A percentile compares a stretch with the other conserved stretches of the same genome.
Conservation (phyloP, 2,888 invertebrate genomes). For the Furcula furcula region DNA sequence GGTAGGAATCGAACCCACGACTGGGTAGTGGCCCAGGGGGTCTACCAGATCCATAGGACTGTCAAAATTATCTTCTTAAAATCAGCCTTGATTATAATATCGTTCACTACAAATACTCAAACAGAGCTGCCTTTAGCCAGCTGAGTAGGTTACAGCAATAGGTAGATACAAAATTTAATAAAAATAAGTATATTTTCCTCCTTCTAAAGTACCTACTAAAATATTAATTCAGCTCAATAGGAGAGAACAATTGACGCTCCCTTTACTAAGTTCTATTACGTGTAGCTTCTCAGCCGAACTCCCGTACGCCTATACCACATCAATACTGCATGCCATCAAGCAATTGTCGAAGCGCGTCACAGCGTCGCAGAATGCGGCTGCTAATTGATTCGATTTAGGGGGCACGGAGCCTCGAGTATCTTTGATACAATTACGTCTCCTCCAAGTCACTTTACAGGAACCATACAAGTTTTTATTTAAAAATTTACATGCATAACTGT, state of each 20-base stretch:
- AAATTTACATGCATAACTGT: no score
- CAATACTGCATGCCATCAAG: conserved; percentile 25
- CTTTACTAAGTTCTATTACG: conserved; percentile 27
- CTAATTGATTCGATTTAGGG: conserved; percentile 52
- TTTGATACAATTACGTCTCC: conserved; percentile 39
- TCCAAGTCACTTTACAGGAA: conserved; percentile 20
- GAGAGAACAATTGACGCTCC: conserved; percentile 29
- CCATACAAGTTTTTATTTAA: conserved; percentile 32
- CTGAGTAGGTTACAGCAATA: no score
- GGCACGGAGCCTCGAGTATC: conserved; percentile 34
- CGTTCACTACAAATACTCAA: no score
- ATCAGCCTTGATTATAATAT: no score
- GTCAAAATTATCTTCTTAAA: no score
- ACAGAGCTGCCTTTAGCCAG: no score
- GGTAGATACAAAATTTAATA: no score
- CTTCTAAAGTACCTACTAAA: conserved; percentile 9
- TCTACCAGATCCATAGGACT: no score
- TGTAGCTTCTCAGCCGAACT: no score
- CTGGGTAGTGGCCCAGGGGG: no score
- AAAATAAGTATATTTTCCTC: no score
- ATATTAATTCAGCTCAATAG: conserved; percentile 36
- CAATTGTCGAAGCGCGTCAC: conserved; percentile 52
- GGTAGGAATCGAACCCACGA: no score
- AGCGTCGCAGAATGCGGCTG: conserved; percentile 43
- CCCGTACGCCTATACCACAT: conserved; percentile 9